These are phyloP conservation scores for Ephestia elutella DNA, from an alignment of 1,140 invertebrate genomes.

Conservation along the genomic window DNA sequence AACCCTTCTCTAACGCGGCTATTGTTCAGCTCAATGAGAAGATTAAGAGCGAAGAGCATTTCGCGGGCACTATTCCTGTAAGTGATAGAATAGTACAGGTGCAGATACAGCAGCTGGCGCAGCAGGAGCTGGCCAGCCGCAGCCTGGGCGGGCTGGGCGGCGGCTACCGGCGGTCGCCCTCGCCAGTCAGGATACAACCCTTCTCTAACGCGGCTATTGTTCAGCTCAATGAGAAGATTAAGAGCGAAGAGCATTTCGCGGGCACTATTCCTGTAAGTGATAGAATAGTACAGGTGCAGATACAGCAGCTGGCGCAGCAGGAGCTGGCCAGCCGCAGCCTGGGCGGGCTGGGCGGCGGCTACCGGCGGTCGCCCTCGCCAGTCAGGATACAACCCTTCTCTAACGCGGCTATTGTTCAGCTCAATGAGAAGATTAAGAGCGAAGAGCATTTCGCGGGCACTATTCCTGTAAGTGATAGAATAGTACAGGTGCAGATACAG, in stretches of 20 bases:
- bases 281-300: constrained; percentile 73
- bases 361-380: constrained; percentile 74
- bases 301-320: constrained; percentile 54
- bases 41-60: constrained; percentile 60
- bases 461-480: constrained; percentile 48
- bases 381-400: constrained; percentile 50
- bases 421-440: constrained; percentile 59
- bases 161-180: constrained; percentile 78
- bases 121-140: constrained; percentile 72
- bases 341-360: constrained; percentile 76
- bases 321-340: constrained; percentile 77
- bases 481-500: constrained; percentile 70
- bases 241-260: constrained; percentile 54
- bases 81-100: constrained; percentile 71
- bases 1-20: constrained; percentile 51
- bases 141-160: constrained; percentile 75
- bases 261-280: constrained; percentile 44
- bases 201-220: constrained; percentile 52
- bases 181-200: constrained; percentile 50
- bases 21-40: constrained; percentile 53
- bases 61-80: constrained; percentile 44
- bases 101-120: constrained; percentile 53
- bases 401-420: constrained; percentile 48
- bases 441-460: constrained; percentile 47
- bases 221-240: constrained; percentile 56